A percentile compares a stretch with the other conserved stretches of the same genome.
Conservation (phyloP, 2,888 invertebrate species). For the Tinea trinotella region DNA sequence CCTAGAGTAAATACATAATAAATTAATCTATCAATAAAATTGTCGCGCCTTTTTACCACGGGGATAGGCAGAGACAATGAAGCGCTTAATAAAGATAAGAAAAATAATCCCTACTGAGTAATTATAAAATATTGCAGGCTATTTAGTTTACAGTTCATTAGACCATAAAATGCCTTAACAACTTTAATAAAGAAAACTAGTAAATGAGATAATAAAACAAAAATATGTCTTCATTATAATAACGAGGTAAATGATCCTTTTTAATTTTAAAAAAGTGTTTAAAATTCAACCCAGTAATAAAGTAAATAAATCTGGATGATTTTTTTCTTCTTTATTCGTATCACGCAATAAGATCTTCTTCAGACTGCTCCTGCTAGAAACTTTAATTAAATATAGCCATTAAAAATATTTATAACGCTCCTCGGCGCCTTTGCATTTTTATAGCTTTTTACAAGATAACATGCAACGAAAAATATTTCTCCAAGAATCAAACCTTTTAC, state of each 20-base stretch:
- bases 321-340: constrained; percentile 25
- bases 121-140: too few species aligned
- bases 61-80: too few species aligned
- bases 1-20: too few species aligned
- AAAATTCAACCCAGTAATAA: constrained; percentile 4
- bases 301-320: constrained; percentile 21
- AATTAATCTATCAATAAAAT: too few species aligned
- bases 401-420: constrained; percentile 62
- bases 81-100: too few species aligned
- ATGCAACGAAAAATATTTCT: too few species aligned
- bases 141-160: too few species aligned
- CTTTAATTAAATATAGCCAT: constrained; percentile 58
- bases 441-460: constrained; percentile 43
- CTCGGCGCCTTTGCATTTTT: constrained; percentile 54
- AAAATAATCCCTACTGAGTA: too few species aligned
- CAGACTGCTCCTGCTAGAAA: constrained; percentile 29
- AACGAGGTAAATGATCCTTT: not conserved
- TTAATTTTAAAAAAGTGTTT: not conserved
- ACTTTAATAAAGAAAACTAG: too few species aligned
- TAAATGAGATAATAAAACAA: not conserved
- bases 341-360: constrained; percentile 19
- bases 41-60: too few species aligned
- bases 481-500: too few species aligned
- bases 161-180: too few species aligned
- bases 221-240: not conserved